Percentiles rank a stretch among this genome's conserved stretches.
phyloP scores from a whole-genome alignment of 2,113 vertebrate species.

The Ochotona curzoniae region DNA sequence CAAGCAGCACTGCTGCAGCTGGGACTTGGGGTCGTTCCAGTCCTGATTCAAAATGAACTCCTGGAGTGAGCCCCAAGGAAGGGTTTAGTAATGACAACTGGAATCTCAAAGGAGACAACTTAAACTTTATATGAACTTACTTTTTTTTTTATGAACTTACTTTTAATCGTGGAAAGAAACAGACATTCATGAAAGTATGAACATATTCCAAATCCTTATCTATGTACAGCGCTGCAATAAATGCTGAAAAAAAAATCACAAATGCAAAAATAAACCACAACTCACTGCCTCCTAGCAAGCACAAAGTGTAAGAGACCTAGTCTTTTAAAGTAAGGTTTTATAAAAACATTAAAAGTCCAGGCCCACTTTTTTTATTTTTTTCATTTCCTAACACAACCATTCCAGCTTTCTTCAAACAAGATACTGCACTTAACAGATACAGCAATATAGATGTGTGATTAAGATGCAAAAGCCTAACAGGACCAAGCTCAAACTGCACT shows the following conservation, averaged over 20 bases:
- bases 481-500: not conserved
- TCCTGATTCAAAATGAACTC: constrained; percentile 99
- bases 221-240: constrained; percentile 98
- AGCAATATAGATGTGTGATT: not conserved
- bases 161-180: constrained; percentile 98
- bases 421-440: not conserved
- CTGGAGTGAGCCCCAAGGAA: constrained; percentile 83
- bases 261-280: constrained; percentile 15
- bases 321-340: constrained; percentile 22
- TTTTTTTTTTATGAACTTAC: constrained; percentile 87
- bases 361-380: not conserved
- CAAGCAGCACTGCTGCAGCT: constrained; percentile 98
- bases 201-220: constrained; percentile 98
- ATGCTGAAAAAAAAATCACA: constrained; percentile 87
- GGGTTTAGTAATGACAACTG: constrained; percentile 46
- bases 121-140: constrained; percentile 79
- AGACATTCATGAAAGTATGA: constrained; percentile 99
- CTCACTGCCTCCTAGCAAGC: not conserved
- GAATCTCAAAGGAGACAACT: constrained; percentile 47
- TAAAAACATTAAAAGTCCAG: not conserved
- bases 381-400: constrained; percentile 2
- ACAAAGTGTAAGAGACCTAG: not conserved
- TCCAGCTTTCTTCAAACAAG: constrained; percentile 51
- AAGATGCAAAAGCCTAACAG: constrained; percentile 22
- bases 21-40: constrained; percentile 99